Evolutionary conservation across 2,113 vertebrate genomes (phyloP), one percentile per base, ranked within the genome.

Genomic region (Jaculus jaculus): DNA sequence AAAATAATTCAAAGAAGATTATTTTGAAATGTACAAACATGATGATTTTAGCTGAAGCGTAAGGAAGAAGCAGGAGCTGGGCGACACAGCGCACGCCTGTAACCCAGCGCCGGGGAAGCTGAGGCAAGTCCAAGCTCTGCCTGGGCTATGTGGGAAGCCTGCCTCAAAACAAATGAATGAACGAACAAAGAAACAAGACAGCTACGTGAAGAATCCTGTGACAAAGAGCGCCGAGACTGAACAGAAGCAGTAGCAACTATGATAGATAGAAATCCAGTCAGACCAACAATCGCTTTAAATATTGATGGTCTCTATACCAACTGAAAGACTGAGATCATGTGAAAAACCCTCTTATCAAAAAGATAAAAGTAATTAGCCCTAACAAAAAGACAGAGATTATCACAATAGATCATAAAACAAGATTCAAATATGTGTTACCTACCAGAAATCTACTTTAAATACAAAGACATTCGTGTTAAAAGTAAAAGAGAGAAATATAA

Each of bases 1-100:
- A 86, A 95, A 92, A 69, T 65, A 83, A 78, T 32, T 47, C 16
- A 73, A 71, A 47, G 58, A 86, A 84, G 68, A 89, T 51, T 63
- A 54, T 69, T 63, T 91, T 80, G 74, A 75, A 89, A 24, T 47
- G 8, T 7, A 58, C 11, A 75, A 92, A 65, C n/a, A 79, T 24
- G 42, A 71, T 89, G 32, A 73, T 73, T 94, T 78, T 11, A 47
- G 34, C 60, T 39, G 9, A 86, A 72, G 28, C 66, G 72, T 82
- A 81, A 85, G 3, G 10, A 54, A 54, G 54, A 54, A 54, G 54
- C 13, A 54, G 54, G 15, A 54, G 54, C 54, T 54, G 54, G 54
- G 54, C 15, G 11, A 10, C 2, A 12, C 13, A 12, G 54, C 15
- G 11, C 11, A 12, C 11, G 15, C 54, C 54, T 54, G 54, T 16